phyloP scores from a whole-genome alignment of 2,888 invertebrate genomes.

The Nymphalis urticae region DNA sequence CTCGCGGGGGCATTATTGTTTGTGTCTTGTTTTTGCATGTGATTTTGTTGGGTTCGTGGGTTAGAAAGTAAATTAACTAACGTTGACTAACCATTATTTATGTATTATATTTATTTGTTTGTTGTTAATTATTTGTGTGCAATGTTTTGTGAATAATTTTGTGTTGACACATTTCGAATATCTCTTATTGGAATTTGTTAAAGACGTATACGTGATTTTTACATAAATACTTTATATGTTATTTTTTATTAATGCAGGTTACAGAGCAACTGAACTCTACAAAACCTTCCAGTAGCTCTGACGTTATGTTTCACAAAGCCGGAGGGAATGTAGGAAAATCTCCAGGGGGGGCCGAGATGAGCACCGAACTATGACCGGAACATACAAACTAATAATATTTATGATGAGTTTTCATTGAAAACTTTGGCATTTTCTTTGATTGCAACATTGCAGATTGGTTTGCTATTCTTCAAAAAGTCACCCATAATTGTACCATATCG shows the following conservation, averaged over 20 bases:
- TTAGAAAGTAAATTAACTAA: constrained; percentile 54
- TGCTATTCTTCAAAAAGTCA: no score
- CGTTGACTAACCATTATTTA: constrained; percentile 59
- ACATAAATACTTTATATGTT: neutral
- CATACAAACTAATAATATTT: constrained; percentile 10
- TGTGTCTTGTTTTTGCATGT: constrained; percentile 59
- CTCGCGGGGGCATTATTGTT: constrained; percentile 46
- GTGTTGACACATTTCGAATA: constrained; percentile 9
- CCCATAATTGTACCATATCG: no score
- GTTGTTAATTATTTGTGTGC: constrained; percentile 38
- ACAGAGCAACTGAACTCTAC: constrained; percentile 74
- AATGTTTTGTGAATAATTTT: constrained; percentile 45
- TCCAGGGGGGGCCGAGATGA: constrained; percentile 82
- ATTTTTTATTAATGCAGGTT: constrained; percentile 54
- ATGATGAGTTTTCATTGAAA: no score
- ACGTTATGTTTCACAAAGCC: constrained; percentile 48
- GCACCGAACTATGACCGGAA: constrained; percentile 80
- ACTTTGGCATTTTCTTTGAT: no score
- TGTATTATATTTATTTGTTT: constrained; percentile 24
- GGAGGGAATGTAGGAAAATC: constrained; percentile 52
- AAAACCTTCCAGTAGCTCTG: constrained; percentile 49
- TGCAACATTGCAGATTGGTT: no score
- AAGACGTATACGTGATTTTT: neutral
- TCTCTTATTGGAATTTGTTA: neutral
- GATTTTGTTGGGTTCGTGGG: constrained; percentile 45